Conservation (phyloP, 2,113 vertebrate species). For the Cettia cetti region DNA sequence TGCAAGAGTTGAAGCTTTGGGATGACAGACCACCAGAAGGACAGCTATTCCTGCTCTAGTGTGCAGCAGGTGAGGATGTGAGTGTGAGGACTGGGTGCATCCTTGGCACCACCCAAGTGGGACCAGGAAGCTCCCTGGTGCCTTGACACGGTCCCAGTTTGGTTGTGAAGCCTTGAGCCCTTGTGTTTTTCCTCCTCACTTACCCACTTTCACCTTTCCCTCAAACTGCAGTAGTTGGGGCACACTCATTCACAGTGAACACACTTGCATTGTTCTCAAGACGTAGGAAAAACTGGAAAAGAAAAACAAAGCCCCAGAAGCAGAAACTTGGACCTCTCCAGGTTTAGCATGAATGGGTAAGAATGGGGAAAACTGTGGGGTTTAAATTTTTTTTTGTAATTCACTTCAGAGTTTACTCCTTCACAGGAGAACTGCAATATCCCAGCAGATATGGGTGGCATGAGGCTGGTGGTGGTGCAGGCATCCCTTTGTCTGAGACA, state of each 20-base stretch:
- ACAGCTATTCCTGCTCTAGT: background rate
- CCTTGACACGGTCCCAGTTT: background rate
- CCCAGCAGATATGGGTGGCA: background rate
- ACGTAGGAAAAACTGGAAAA: background rate
- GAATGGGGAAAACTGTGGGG: background rate
- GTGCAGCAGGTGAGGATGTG: background rate
- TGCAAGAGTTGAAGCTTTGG: background rate
- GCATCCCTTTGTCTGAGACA: background rate
- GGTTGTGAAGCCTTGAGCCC: background rate
- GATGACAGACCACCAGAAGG: background rate
- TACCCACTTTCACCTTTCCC: background rate
- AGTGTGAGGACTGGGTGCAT: background rate
- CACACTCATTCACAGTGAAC: background rate
- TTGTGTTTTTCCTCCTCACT: background rate
- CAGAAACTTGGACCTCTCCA: background rate
- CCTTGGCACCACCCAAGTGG: background rate
- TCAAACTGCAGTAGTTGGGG: background rate
- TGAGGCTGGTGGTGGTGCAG: background rate
- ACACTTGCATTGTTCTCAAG: background rate
- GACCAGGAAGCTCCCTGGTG: background rate
- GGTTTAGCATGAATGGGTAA: accelerated
- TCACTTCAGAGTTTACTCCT: background rate
- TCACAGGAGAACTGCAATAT: background rate
- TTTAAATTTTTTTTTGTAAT: background rate
- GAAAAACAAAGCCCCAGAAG: background rate